Evolutionary conservation across 2,888 invertebrate species (phyloP).

Genomic region (Saturnia pavonia): DNA sequence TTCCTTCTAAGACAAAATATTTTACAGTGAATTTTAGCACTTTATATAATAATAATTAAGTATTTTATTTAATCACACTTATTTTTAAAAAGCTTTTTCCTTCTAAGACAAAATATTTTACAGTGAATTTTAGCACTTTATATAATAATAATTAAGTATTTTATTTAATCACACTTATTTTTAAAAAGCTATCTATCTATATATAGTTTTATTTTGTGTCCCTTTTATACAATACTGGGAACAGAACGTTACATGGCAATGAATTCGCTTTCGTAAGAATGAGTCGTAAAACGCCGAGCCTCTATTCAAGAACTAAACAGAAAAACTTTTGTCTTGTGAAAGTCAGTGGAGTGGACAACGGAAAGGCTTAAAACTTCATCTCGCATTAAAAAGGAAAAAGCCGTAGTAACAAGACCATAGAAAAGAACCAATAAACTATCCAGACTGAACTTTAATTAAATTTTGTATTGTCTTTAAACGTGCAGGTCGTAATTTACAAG

Average conservation of each 20-base stretch:
- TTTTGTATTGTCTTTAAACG: conserved; percentile 72
- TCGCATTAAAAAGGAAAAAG: conserved; percentile 19
- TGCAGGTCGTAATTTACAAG: conserved; percentile 27
- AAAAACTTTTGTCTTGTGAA: conserved; percentile 10
- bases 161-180: too few species aligned
- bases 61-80: too few species aligned
- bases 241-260: neutral
- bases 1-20: too few species aligned
- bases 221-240: neutral
- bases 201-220: neutral
- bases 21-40: too few species aligned
- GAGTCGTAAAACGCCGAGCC: neutral
- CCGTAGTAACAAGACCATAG: conserved; percentile 48
- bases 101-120: too few species aligned
- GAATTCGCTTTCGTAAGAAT: neutral
- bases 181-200: neutral
- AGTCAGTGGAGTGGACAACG: conserved; percentile 10
- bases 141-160: too few species aligned
- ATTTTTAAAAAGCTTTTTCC: neutral
- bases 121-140: too few species aligned
- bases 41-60: too few species aligned
- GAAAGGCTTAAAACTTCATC: conserved; percentile 9
- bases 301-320: neutral
- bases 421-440: conserved; percentile 70
- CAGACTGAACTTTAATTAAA: conserved; percentile 74